Conservation (phyloP, 1,140 invertebrate genomes). For the Thaumatotibia leucotreta region DNA sequence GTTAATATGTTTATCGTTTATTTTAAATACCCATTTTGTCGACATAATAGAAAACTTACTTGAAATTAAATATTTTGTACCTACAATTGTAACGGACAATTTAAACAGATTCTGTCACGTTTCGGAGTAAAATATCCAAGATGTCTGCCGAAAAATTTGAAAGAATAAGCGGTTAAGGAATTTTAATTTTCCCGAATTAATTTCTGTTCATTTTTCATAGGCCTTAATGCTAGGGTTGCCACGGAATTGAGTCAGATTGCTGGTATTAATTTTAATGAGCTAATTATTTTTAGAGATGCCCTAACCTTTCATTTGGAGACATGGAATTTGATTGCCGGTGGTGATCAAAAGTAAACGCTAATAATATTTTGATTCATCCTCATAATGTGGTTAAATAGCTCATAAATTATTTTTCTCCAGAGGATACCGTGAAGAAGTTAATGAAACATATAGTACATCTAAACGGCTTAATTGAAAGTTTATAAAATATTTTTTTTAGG, state of each 20-base stretch:
- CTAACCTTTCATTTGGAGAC: background rate
- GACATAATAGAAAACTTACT: too few relatives aligned
- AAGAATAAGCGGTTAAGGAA: conserved; percentile 28
- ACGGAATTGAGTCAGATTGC: background rate
- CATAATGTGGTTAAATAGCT: too few relatives aligned
- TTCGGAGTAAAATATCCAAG: conserved; percentile 24
- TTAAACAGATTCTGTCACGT: conserved; percentile 16
- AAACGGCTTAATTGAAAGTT: too few relatives aligned
- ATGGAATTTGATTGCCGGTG: too few relatives aligned
- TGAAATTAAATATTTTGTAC: background rate
- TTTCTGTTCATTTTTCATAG: conserved; percentile 39
- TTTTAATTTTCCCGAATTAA: conserved; percentile 46
- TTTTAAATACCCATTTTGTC: too few relatives aligned
- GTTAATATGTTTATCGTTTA: too few relatives aligned
- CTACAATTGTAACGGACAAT: background rate
- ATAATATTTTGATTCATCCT: too few relatives aligned
- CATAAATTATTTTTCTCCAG: too few relatives aligned
- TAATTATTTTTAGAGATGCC: background rate
- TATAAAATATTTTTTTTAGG: too few relatives aligned
- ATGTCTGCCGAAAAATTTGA: conserved; percentile 27
- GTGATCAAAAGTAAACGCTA: too few relatives aligned
- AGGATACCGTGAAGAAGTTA: too few relatives aligned
- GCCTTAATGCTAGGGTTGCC: conserved; percentile 11
- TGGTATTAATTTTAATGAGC: background rate
- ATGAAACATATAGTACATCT: too few relatives aligned